phyloP scores from a whole-genome alignment of 1,140 invertebrate genomes.

The Pogonognathellus flavescens region DNA sequence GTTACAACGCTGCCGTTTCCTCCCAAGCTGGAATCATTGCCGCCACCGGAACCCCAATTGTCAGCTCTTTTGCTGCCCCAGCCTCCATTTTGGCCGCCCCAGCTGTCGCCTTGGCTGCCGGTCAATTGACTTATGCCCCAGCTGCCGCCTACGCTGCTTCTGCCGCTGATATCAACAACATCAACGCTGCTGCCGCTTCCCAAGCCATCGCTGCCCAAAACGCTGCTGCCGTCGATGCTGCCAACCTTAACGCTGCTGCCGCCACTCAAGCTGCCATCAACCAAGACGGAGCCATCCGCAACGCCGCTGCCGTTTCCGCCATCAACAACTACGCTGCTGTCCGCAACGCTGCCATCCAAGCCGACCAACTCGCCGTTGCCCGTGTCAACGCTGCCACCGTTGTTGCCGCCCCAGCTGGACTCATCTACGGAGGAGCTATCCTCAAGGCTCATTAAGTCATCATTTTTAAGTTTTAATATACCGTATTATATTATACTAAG shows the following conservation, averaged over 20 bases:
- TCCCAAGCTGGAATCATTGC: too few species aligned
- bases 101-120: too few species aligned
- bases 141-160: neutral
- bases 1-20: too few species aligned
- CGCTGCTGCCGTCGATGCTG: neutral
- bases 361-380: neutral
- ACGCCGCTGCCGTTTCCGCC: constrained; percentile 6
- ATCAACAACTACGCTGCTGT: constrained; percentile 14
- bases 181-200: neutral
- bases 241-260: neutral
- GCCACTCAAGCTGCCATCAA: neutral
- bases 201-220: too few species aligned
- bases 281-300: neutral
- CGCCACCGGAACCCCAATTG: too few species aligned
- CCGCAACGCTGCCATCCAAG: constrained; percentile 22
- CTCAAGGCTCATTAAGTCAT: too few species aligned
- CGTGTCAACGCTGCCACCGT: neutral
- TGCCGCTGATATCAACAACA: neutral
- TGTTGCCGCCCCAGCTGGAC: neutral
- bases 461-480: too few species aligned
- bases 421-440: too few species aligned
- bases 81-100: too few species aligned
- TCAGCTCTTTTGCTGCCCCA: too few species aligned
- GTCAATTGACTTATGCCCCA: too few species aligned
- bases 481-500: too few species aligned